A percentile compares a stretch with the other conserved stretches of the same genome.
phyloP scores from a whole-genome alignment of 2,113 vertebrate species.

The Holacanthus passer region DNA sequence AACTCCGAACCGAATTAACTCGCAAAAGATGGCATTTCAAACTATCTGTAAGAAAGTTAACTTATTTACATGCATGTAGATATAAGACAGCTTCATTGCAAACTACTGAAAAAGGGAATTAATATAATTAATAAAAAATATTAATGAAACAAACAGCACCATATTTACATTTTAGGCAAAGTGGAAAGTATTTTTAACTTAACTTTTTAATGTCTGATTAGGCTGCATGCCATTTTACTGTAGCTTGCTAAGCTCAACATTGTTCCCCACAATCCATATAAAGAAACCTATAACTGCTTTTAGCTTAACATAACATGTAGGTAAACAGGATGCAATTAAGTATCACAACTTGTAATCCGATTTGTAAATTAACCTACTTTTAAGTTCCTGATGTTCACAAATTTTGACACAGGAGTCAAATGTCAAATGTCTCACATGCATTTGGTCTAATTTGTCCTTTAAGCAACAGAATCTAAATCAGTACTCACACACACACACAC shows the following conservation, averaged over 20 bases:
- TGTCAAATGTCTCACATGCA: background rate
- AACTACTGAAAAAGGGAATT: background rate
- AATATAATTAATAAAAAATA: too few species aligned
- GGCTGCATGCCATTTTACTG: background rate
- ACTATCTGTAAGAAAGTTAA: background rate
- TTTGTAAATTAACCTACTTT: background rate
- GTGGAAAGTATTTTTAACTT: background rate
- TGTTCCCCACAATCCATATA: background rate
- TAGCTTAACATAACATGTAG: background rate
- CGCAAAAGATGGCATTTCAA: slow-evolving; percentile 10
- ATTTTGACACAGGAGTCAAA: background rate
- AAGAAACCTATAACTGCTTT: background rate
- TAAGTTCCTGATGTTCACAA: background rate
- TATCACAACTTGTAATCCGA: background rate
- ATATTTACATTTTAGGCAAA: background rate
- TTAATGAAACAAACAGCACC: background rate
- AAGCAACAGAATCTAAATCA: background rate
- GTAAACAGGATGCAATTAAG: background rate
- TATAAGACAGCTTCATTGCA: background rate
- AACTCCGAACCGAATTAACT: slow-evolving; percentile 17
- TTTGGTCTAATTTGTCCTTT: background rate
- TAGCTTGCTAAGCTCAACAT: background rate
- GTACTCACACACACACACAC: too few species aligned
- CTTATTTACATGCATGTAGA: background rate
- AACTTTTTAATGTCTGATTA: background rate